phyloP scores from a whole-genome alignment of 2,113 vertebrate genomes.

The Neoarius graeffei region DNA sequence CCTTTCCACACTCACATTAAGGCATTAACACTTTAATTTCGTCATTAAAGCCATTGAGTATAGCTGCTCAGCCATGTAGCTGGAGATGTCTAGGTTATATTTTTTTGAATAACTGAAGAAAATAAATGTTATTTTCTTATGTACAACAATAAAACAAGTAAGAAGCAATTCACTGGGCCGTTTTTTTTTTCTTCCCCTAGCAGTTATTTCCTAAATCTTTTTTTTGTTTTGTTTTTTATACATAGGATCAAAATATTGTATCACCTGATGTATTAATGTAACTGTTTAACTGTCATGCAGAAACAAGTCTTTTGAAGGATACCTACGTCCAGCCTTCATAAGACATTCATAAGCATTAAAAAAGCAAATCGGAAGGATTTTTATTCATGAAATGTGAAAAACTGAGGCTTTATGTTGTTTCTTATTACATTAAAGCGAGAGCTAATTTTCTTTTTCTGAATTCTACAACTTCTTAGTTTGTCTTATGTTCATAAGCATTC shows the following conservation, averaged over 20 bases:
- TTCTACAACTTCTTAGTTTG: background rate
- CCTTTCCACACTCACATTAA: constrained; percentile 30
- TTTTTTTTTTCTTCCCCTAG: background rate
- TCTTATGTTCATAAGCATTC: background rate
- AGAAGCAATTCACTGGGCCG: constrained; percentile 7
- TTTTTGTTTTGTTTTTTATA: background rate
- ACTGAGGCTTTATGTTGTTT: background rate
- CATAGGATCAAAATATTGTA: background rate
- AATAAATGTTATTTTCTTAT: constrained; percentile 78
- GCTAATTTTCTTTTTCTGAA: background rate
- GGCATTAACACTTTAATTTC: constrained; percentile 45
- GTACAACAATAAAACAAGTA: constrained; percentile 68
- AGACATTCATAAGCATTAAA: background rate
- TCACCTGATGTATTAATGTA: background rate
- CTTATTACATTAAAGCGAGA: background rate
- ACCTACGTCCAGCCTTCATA: background rate
- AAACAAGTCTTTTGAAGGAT: background rate
- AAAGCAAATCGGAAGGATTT: background rate
- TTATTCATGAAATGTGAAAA: background rate
- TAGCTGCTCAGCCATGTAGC: constrained; percentile 53
- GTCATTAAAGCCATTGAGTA: constrained; percentile 40
- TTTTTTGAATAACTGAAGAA: constrained; percentile 61
- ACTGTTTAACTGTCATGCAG: background rate
- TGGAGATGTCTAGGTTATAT: constrained; percentile 55
- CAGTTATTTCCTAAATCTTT: background rate